These are phyloP conservation scores for Ips nitidus DNA, from an alignment of 1,140 invertebrate genomes.

Conservation along the genomic window DNA sequence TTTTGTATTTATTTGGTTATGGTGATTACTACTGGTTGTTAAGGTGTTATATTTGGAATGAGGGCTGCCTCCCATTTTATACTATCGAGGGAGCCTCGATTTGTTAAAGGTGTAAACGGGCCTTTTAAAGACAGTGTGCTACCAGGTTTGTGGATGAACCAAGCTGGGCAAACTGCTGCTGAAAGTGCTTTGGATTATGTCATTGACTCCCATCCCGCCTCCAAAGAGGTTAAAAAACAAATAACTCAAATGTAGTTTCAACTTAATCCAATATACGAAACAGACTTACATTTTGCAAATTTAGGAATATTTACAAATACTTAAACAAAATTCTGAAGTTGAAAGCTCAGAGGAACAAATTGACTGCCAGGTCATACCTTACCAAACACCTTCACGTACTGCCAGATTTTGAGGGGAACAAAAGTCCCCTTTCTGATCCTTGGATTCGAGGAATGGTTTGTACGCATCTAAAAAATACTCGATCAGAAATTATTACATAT, in stretches of 20 bases:
- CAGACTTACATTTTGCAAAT: neutral
- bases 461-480: conserved; percentile 37
- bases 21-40: no score
- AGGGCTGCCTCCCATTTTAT: conserved; percentile 90
- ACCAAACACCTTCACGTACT: conserved; percentile 83
- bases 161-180: conserved; percentile 91
- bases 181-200: conserved; percentile 84
- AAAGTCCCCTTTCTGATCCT: conserved; percentile 87
- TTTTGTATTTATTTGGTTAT: neutral
- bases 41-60: conserved; percentile 86
- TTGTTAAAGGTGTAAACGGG: conserved; percentile 88
- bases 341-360: conserved; percentile 57
- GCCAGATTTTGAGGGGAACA: conserved; percentile 95
- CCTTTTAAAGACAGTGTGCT: conserved; percentile 90
- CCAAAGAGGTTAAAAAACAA: conserved; percentile 52
- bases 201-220: conserved; percentile 77
- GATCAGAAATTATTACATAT: no score
- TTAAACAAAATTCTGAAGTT: conserved; percentile 61
- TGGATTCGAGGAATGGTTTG: conserved; percentile 76
- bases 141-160: conserved; percentile 81
- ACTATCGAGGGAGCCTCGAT: conserved; percentile 67
- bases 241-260: conserved; percentile 50
- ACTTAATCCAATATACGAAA: neutral
- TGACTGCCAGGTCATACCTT: conserved; percentile 61
- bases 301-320: conserved; percentile 64